Evolutionary conservation across 2,113 vertebrate species (phyloP).

Genomic region (Sinocyclocheilus grahami): DNA sequence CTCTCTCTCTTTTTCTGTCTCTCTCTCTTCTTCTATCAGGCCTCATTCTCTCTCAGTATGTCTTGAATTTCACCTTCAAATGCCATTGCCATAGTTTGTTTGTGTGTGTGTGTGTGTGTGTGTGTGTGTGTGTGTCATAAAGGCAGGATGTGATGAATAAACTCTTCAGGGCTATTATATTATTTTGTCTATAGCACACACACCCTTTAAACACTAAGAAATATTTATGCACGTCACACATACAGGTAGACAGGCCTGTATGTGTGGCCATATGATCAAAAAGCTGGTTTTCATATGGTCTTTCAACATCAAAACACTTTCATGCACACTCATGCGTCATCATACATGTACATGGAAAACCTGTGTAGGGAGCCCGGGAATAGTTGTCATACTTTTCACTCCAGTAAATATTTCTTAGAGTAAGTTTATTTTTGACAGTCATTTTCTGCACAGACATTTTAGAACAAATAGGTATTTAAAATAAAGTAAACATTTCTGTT

Average conservation of each 20-base stretch:
- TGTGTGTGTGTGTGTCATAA: neutral
- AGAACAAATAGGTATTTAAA: neutral
- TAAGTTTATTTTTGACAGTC: neutral
- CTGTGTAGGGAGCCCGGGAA: neutral
- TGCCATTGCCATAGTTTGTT: neutral
- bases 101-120: neutral
- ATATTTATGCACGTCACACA: neutral
- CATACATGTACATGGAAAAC: neutral
- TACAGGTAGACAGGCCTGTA: neutral
- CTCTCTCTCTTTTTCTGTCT: neutral
- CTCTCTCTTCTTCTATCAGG: neutral
- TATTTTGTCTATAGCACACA: neutral
- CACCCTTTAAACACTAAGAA: neutral
- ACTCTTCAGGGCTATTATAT: neutral
- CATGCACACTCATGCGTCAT: neutral
- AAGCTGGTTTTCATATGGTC: neutral
- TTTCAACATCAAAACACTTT: neutral
- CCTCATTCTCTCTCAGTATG: neutral
- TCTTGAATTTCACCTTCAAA: slow-evolving; percentile 40
- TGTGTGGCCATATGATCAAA: neutral
- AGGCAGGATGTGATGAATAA: neutral
- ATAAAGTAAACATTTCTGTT: neutral
- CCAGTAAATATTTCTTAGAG: neutral
- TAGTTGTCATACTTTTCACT: neutral
- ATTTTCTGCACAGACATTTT: neutral